Percentiles rank a stretch among this genome's conserved stretches.
phyloP scores from a whole-genome alignment of 2,888 invertebrate genomes.

The Amphipyra berbera region DNA sequence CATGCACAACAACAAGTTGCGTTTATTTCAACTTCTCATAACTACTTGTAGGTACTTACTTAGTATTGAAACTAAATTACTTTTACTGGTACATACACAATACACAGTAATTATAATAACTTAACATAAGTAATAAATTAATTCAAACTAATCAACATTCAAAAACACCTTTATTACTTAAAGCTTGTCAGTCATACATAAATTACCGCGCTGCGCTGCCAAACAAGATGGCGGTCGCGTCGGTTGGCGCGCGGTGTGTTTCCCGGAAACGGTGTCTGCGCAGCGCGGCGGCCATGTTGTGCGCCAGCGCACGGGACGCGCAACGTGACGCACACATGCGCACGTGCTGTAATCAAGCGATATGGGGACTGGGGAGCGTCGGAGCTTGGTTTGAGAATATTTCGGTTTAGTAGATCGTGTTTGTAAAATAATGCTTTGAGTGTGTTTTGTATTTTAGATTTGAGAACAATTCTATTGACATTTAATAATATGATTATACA shows the following conservation, averaged over 20 bases:
- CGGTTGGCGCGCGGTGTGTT: slow-evolving; percentile 65
- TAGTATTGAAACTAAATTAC: too few species aligned
- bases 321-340: slow-evolving; percentile 29
- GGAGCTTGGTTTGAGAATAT: slow-evolving; percentile 20
- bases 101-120: neutral
- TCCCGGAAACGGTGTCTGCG: slow-evolving; percentile 72
- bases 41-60: too few species aligned
- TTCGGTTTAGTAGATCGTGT: slow-evolving; percentile 10
- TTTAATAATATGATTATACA: too few species aligned
- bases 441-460: slow-evolving; percentile 3
- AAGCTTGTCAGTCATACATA: slow-evolving; percentile 17
- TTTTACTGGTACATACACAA: too few species aligned
- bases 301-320: slow-evolving; percentile 48
- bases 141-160: slow-evolving; percentile 4
- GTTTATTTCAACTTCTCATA: too few species aligned
- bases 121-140: neutral
- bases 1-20: too few species aligned
- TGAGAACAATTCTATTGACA: too few species aligned
- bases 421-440: slow-evolving; percentile 1
- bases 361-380: slow-evolving; percentile 29
- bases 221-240: slow-evolving; percentile 57
- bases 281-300: slow-evolving; percentile 60
- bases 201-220: slow-evolving; percentile 25
- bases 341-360: slow-evolving; percentile 39
- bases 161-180: slow-evolving; percentile 13